A percentile compares a stretch with the other conserved stretches of the same genome.
Conservation (phyloP, 2,797 vertebrate species). For the Poeciliopsis paucimaculata region DNA sequence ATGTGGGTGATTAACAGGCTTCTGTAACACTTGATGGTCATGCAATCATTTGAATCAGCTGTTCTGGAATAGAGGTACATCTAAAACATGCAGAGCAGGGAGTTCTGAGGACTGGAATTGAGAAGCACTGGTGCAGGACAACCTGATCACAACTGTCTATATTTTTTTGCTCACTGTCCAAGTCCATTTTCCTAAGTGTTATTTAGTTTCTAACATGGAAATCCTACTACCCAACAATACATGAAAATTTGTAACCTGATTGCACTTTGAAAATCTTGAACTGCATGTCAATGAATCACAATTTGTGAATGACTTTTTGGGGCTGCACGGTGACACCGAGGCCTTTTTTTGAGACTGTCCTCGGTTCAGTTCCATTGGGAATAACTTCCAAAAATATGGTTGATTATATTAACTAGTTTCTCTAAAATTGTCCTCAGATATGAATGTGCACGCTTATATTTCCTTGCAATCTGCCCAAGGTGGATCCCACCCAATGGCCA, state of each 20-base stretch:
- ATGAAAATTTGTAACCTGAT: neutral
- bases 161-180: neutral
- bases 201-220: neutral
- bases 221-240: neutral
- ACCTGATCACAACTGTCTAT: neutral
- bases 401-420: neutral
- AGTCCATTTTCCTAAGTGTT: neutral
- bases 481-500: neutral
- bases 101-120: too few species aligned
- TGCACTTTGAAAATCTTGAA: neutral
- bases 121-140: neutral
- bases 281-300: neutral
- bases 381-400: neutral
- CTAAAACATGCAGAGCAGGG: too few species aligned
- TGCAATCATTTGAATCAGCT: too few species aligned
- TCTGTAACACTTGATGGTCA: too few species aligned
- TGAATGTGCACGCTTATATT: neutral
- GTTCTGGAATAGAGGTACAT: too few species aligned
- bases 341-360: neutral
- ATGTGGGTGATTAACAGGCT: too few species aligned
- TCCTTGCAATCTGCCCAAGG: neutral
- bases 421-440: neutral
- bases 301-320: neutral
- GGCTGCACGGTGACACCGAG: neutral
- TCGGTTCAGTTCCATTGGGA: neutral